Base-by-base conservation (phyloP, 2,113 vertebrate species). In the Oncorhynchus nerka region DNA sequence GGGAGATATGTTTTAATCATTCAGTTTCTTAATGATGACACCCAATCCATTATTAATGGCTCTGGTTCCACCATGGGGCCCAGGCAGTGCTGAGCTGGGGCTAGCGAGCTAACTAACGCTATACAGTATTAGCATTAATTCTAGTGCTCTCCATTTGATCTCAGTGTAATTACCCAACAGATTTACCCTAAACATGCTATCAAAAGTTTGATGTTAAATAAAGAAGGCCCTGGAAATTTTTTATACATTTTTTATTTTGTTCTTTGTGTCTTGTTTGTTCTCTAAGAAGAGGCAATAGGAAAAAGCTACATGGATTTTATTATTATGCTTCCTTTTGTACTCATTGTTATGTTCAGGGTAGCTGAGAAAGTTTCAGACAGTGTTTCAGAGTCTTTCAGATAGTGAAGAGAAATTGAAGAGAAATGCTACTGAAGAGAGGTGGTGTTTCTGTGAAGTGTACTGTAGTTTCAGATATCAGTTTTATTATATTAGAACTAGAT, bases 1-100 rank as follows among this genome's bases (percentile, higher is more conserved):
- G 92, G 75, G 86, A 91, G 81, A 91, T 90, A 89, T 88, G 93
- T 95, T 95, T 94, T 93, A 94, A 94, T 95, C 92, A 94, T 91
- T 91, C 81, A 75, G 86, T 92, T 92, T 78, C 83, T 85, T 93
- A 91, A 94, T 94, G 90, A 93, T 89, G 92, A 94, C 94, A 93
- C 89, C 88, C 83, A 86, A 94, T 95, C 85, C 91, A 95, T 94
- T 95, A 95, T 94, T 94, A 93, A 94, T 93, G 89, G 45, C 32
- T 69, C 83, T 32, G 62, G 81, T 76, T 90, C 86, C 85, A 81
- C 90, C 90, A 92, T 90, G 78, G 75, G 75, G 73, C 73, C 30
- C 73, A 45, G 62, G 73, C 80, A 75, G 39, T 5, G 16, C 51
- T 55, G 15, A 16, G 51, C 51, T 55, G 51, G 16, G 51, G 51